phyloP scores from a whole-genome alignment of 1,140 invertebrate genomes.

The Rhopalosiphum maidis region DNA sequence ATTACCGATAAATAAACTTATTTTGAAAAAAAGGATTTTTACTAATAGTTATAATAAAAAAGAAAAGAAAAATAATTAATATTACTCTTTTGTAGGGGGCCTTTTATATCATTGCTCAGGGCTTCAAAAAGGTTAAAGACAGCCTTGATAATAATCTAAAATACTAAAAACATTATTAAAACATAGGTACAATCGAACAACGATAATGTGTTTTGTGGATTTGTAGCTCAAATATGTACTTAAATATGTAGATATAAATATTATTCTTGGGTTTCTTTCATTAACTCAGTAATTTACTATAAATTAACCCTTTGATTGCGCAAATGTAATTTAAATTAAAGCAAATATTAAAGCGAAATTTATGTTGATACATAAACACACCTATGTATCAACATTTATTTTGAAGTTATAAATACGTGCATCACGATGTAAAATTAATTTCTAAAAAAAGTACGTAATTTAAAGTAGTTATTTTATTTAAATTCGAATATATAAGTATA shows the following conservation, averaged over 20 bases:
- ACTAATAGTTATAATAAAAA: no score
- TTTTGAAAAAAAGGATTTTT: no score
- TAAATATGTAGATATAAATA: not conserved
- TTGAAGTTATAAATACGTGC: not conserved
- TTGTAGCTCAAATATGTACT: not conserved
- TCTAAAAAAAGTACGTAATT: not conserved
- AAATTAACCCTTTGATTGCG: not conserved
- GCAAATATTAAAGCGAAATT: not conserved
- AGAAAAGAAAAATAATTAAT: no score
- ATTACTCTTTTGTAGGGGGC: no score
- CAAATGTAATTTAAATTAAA: constrained; percentile 28
- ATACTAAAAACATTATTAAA: constrained; percentile 23
- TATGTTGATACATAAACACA: no score
- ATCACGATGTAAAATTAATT: not conserved
- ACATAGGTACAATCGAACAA: not conserved
- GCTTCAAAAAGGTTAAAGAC: no score
- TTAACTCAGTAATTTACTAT: not conserved
- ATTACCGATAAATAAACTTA: no score
- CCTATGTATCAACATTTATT: not conserved
- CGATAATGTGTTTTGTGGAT: not conserved
- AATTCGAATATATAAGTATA: not conserved
- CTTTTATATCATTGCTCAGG: no score
- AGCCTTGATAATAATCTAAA: not conserved
- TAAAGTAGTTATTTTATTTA: not conserved
- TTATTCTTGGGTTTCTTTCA: not conserved